A percentile compares a stretch with the other conserved stretches of the same genome.
Conservation (phyloP, 35 echinoderm and acorn worm species). For the Heliocidaris erythrogramma region DNA sequence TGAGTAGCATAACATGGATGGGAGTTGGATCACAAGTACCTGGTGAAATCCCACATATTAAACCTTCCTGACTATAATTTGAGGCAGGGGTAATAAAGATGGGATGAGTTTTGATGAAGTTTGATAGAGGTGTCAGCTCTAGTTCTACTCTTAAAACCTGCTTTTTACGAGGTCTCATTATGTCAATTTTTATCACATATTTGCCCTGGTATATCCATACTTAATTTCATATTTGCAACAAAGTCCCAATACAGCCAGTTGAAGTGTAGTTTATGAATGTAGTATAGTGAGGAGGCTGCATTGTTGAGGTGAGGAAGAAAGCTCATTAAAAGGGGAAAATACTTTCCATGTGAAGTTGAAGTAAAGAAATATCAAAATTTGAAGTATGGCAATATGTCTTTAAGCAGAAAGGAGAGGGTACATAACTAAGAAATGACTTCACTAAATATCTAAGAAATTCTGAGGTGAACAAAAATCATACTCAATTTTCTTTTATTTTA, state of each 20-base stretch:
- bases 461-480: too few species aligned
- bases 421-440: too few species aligned
- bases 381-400: too few species aligned
- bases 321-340: too few species aligned
- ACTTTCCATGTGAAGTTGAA: too few species aligned
- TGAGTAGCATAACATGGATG: neutral
- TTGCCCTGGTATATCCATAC: neutral
- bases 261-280: neutral
- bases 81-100: neutral
- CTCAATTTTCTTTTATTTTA: too few species aligned
- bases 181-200: neutral
- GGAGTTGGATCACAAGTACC: neutral
- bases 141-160: neutral
- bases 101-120: neutral
- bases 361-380: too few species aligned
- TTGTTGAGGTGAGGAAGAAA: too few species aligned
- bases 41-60: neutral
- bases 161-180: neutral
- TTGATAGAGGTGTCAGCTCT: neutral
- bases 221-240: neutral
- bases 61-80: neutral
- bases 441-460: too few species aligned
- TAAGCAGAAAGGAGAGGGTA: too few species aligned
- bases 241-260: neutral
- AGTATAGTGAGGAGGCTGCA: too few species aligned